Conservation (phyloP, 2,797 vertebrate species). For the Xenopus petersii region DNA sequence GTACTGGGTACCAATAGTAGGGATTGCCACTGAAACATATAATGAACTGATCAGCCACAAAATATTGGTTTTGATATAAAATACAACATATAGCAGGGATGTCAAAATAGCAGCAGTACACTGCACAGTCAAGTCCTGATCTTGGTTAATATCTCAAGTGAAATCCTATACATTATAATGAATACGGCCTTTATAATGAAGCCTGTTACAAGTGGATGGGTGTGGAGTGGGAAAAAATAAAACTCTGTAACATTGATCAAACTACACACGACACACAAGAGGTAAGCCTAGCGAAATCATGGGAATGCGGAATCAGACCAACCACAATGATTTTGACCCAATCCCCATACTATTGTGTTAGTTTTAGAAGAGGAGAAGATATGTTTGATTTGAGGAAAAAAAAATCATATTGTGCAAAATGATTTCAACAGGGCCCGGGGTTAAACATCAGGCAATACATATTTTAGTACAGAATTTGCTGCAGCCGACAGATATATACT, state of each 20-base stretch:
- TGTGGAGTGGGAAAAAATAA: too few relatives aligned
- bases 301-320: not conserved
- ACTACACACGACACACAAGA: too few relatives aligned
- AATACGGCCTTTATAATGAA: too few relatives aligned
- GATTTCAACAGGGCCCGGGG: not conserved
- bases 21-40: conserved; percentile 80
- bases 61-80: not conserved
- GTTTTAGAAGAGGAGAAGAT: conserved; percentile 34
- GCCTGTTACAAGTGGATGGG: too few relatives aligned
- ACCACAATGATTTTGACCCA: not conserved
- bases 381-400: conserved; percentile 26
- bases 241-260: too few relatives aligned
- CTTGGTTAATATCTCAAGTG: too few relatives aligned
- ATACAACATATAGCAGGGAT: not conserved
- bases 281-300: not conserved
- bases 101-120: not conserved
- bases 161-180: too few relatives aligned
- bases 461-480: too few relatives aligned
- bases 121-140: too few relatives aligned
- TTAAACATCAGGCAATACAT: too few relatives aligned
- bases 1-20: conserved; percentile 85
- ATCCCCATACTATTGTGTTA: conserved; percentile 22
- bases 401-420: conserved; percentile 33
- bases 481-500: too few relatives aligned
- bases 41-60: not conserved